phyloP scores from a whole-genome alignment of 2,888 invertebrate genomes.

The Xanthostigma xanthostigma region DNA sequence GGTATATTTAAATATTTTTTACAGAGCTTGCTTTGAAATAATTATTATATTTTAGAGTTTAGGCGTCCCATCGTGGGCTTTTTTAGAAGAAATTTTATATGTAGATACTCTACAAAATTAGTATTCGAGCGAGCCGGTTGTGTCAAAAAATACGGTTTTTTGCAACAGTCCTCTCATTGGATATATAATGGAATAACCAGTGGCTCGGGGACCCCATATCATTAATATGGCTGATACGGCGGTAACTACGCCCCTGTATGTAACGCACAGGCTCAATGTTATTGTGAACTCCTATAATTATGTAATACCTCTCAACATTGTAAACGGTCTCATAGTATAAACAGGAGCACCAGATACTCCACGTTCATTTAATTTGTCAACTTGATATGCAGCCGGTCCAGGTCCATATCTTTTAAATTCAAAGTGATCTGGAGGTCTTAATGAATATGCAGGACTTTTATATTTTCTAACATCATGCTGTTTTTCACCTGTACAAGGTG shows the following conservation, averaged over 20 bases:
- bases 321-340: constrained; percentile 19
- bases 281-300: constrained; percentile 3
- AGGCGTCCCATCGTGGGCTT: too few species aligned
- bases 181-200: too few species aligned
- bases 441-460: constrained; percentile 47
- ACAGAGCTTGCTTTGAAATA: too few species aligned
- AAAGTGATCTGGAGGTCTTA: constrained; percentile 28
- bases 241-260: too few species aligned
- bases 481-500: constrained; percentile 42
- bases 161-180: too few species aligned
- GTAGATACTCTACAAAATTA: constrained; percentile 5
- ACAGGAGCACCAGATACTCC: constrained; percentile 35
- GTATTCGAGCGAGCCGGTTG: too few species aligned
- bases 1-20: background rate
- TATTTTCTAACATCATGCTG: constrained; percentile 44
- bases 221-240: too few species aligned
- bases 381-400: constrained; percentile 29
- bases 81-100: too few species aligned
- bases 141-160: too few species aligned
- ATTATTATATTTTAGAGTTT: too few species aligned
- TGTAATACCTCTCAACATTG: background rate
- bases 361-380: constrained; percentile 32
- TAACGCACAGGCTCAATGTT: constrained; percentile 23
- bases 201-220: too few species aligned
- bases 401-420: constrained; percentile 22